Base-by-base conservation (phyloP, 1,140 invertebrate genomes). In the Drosophila serrata region DNA sequence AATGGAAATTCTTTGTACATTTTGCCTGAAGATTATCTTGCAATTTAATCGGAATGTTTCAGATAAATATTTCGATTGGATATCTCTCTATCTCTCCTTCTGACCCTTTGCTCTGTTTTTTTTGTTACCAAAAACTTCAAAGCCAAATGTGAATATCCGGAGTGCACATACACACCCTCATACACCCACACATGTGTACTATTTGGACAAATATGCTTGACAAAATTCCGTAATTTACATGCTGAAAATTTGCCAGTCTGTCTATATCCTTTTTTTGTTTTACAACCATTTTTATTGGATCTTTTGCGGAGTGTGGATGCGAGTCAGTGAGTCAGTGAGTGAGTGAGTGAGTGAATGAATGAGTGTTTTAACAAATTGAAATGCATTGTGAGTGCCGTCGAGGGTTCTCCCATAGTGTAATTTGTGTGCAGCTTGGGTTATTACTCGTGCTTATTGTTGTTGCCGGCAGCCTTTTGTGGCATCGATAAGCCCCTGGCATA, bases 401-500 rank as follows among this genome's bases (percentile, higher is more conserved):
- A 67, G 51, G 62, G 62, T 48, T 53, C 65, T 48, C 24, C 46
- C 37, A 43, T 37, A 31, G 29, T 53, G 24, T 57, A 61, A 65
- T 68, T 68, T 68, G 63, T 60, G 39, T 53, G 55, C 37, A 67
- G 67, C 60, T 81, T 59, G 45, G 53, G 58, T 78, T 78, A 62
- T 75, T 70, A 79, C 48, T 53, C 51, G 51, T 53, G 51, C 51
- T 70, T 31, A 63, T 75, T 74, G 67, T 40, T 78, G 45, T 57
- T 67, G 24, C n/a, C 31, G 43, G 24, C 64, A 35, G 80, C 67
- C 76, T 84, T 85, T 87, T 87, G 82, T 70, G 80, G 80, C 84
- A 69, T 55, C 67, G 84, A 90, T 87, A 87, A 87, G 85, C 81
- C 87, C 62, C 84, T 80, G 73, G 82, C 68, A 75, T 80, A 88